Base-by-base conservation (phyloP, 2,888 invertebrate genomes). In the Xestoiulus laeticollis region DNA sequence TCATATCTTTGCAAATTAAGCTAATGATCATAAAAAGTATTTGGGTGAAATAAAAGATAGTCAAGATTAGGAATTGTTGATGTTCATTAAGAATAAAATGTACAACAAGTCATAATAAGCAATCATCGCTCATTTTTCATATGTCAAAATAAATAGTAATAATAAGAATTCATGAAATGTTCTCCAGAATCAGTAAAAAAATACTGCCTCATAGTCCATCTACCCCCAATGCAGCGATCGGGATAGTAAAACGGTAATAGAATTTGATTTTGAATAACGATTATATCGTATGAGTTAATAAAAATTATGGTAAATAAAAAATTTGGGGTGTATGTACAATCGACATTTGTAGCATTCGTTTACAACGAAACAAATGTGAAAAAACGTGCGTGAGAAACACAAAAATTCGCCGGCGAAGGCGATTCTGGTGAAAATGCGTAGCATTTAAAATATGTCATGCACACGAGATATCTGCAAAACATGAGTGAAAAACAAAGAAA, bases 81-180 rank as follows among this genome's bases (percentile, higher is more conserved):
- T 68, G 68, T 59, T 59, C 59, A 59, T 59, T 59, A 59, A 59
- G 12, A 59, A 59, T 59, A 59, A n/a, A 59, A 59, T 22, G 22
- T 26, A 68, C 6, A 68, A 12, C 26, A 68, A 5, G 26, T 68
- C 22, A 68, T n/a, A 26, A 26, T 26, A 68, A 26, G 68, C 22
- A 22, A 5, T 26, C 22, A 68, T 68, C 68, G 12, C n/a, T 68
- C 68, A 6, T 10, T 68, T 59, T n/a, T 68, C 22, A 10, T 16
- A 48, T 26, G 2, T 68, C 26, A 5, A 68, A 68, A 68, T 68
- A 68, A 68, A 68, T 68, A 68, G 68, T 10, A 68, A 68, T 68
- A 26, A 68, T 5, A 26, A n/a, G 22, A 26, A 22, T 22, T 22
- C 22, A 5, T 48, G 10, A 5, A 68, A 68, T 68, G 26, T 26